Evolutionary conservation across 2,888 invertebrate genomes (phyloP).

Genomic region (Girardia tigrina): DNA sequence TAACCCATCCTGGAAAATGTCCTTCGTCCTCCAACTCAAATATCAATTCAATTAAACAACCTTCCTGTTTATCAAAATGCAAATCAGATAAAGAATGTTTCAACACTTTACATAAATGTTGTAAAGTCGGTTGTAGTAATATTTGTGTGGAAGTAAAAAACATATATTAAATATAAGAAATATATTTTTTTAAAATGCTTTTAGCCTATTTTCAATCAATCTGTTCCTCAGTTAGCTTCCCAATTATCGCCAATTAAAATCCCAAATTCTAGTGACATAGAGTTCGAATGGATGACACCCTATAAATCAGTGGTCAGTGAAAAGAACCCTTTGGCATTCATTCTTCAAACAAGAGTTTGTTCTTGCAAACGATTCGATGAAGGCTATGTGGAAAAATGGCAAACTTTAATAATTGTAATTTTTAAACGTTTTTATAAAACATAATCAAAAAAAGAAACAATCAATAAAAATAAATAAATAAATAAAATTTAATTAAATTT

Average conservation of each 20-base stretch:
- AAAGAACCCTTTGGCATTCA: constrained; percentile 4
- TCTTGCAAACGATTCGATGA: constrained; percentile 27
- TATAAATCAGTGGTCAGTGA: constrained; percentile 4
- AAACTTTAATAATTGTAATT: constrained; percentile 27
- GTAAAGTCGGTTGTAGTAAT: constrained; percentile 27
- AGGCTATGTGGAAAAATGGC: constrained; percentile 21
- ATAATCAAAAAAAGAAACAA: too few species aligned
- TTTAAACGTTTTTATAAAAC: too few species aligned
- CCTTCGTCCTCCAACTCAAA: background rate
- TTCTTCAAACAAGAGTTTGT: constrained; percentile 31
- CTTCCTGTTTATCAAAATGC: background rate
- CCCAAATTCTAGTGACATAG: background rate
- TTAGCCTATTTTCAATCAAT: constrained; percentile 14
- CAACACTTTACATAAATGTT: constrained; percentile 31
- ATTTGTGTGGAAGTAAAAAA: constrained; percentile 27
- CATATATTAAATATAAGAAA: background rate
- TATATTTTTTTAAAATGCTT: constrained; percentile 8
- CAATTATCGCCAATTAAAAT: background rate
- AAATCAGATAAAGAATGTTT: constrained; percentile 32
- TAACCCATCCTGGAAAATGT: background rate
- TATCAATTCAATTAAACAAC: constrained; percentile 2
- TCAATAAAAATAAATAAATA: too few species aligned
- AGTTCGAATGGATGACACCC: constrained; percentile 15
- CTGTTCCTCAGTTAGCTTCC: constrained; percentile 20
- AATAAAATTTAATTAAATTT: too few species aligned